Percentiles rank a stretch among this genome's conserved stretches.
phyloP scores from a whole-genome alignment of 2,113 vertebrate species.

The Aphyosemion australe region DNA sequence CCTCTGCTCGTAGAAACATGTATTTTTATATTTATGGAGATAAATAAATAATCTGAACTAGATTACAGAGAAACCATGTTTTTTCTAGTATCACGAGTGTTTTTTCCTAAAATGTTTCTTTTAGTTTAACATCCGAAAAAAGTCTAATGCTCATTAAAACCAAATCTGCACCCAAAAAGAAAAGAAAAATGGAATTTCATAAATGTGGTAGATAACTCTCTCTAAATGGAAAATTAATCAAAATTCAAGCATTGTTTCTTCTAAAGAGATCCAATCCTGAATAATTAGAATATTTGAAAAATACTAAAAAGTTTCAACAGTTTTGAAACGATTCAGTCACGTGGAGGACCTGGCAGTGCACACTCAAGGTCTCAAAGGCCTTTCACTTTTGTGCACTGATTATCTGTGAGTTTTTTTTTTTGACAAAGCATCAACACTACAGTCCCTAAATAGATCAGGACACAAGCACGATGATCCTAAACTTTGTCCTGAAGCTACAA shows the following conservation, averaged over 20 bases:
- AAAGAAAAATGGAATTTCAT: not conserved
- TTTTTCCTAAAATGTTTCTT: not conserved
- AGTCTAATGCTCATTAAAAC: not conserved
- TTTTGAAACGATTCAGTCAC: not conserved
- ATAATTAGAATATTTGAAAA: not conserved
- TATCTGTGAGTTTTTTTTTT: conserved; percentile 14
- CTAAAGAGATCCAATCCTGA: not conserved
- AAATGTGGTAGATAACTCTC: no score
- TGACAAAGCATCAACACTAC: not conserved
- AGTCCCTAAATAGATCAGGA: conserved; percentile 37
- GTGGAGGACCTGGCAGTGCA: no score
- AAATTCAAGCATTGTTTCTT: no score
- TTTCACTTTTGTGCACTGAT: no score
- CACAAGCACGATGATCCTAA: conserved; percentile 12
- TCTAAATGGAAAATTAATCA: no score
- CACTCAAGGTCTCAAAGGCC: no score
- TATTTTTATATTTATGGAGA: conserved; percentile 6
- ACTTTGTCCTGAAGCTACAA: not conserved
- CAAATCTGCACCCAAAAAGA: not conserved
- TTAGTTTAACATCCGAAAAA: not conserved
- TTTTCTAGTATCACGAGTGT: no score
- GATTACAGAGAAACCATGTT: no score
- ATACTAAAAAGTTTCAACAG: not conserved
- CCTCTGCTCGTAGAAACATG: conserved; percentile 6
- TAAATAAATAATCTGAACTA: not conserved